Conservation (phyloP, 2,888 invertebrate species). For the Kuschelorhynchus macadamiae region DNA sequence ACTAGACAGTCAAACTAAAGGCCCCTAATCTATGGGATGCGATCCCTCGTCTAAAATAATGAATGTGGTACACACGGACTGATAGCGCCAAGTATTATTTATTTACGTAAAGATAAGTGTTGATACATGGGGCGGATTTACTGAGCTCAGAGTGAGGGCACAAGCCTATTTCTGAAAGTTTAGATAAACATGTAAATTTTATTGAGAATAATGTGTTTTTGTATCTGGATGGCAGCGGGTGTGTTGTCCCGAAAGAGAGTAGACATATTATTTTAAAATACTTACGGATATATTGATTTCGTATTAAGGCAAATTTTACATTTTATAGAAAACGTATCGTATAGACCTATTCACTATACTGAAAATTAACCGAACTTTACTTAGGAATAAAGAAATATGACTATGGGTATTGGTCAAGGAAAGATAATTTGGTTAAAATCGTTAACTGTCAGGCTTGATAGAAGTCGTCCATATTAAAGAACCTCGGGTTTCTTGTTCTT, state of each 20-base stretch:
- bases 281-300: not conserved
- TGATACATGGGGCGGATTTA: constrained; percentile 58
- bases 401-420: too few species aligned
- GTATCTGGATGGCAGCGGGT: not conserved
- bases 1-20: constrained; percentile 15
- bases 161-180: constrained; percentile 34
- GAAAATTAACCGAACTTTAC: too few species aligned
- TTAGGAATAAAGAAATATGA: too few species aligned
- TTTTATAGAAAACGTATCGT: not conserved
- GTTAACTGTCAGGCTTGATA: too few species aligned
- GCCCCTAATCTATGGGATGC: constrained; percentile 26
- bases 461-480: too few species aligned
- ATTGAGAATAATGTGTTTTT: constrained; percentile 9
- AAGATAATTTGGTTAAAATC: too few species aligned
- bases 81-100: constrained; percentile 52
- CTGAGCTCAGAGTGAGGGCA: constrained; percentile 4
- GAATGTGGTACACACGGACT: constrained; percentile 34
- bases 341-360: too few species aligned
- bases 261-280: too few species aligned
- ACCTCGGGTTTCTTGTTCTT: too few species aligned
- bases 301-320: not conserved
- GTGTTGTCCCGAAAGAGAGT: too few species aligned
- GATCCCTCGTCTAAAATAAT: constrained; percentile 36
- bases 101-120: constrained; percentile 60
- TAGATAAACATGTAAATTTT: constrained; percentile 39